phyloP scores from a whole-genome alignment of 1,140 invertebrate species.

The Lycorma delicatula region DNA sequence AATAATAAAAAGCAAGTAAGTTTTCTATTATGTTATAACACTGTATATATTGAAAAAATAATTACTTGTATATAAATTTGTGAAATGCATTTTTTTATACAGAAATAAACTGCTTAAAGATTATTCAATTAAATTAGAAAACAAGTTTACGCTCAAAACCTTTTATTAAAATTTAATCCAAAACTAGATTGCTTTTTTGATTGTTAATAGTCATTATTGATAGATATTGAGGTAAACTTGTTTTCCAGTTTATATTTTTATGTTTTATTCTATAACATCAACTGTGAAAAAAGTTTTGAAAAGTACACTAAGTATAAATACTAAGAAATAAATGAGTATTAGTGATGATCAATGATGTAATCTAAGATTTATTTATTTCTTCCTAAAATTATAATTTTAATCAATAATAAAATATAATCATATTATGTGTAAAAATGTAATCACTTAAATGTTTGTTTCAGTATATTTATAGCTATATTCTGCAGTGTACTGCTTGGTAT shows the following conservation, averaged over 20 bases:
- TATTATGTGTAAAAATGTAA: not conserved
- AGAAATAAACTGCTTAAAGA: not conserved
- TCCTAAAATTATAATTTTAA: not conserved
- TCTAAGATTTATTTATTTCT: not conserved
- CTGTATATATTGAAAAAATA: not conserved
- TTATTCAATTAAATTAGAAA: not conserved
- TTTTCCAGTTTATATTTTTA: no score
- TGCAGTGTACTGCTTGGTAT: conserved; percentile 89
- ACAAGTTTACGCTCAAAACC: not conserved
- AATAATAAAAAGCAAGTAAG: conserved; percentile 11
- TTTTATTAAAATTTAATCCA: not conserved
- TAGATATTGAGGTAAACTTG: no score
- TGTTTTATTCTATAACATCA: no score
- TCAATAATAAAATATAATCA: not conserved
- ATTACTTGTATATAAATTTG: not conserved
- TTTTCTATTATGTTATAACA: not conserved
- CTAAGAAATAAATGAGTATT: not conserved
- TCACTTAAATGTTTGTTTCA: conserved; percentile 34
- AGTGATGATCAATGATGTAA: not conserved
- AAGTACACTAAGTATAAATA: not conserved
- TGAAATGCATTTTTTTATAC: not conserved
- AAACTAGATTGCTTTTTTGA: no score
- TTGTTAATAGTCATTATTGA: no score
- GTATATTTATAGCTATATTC: conserved; percentile 63
- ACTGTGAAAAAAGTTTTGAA: no score